phyloP scores from a whole-genome alignment of 2,888 invertebrate genomes.

The Sussaba pulchella region DNA sequence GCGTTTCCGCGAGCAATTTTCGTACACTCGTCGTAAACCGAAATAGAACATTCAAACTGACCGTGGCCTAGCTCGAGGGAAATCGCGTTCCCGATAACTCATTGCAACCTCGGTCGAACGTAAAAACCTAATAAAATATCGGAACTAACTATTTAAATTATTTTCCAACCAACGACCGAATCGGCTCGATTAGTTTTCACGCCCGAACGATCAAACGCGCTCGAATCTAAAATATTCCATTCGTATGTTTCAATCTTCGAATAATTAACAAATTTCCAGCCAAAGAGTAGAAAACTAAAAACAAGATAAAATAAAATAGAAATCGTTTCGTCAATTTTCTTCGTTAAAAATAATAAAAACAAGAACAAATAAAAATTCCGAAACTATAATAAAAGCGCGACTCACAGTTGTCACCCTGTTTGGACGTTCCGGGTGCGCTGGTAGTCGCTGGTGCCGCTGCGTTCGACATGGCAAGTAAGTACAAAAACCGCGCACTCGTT shows the following conservation, averaged over 20 bases:
- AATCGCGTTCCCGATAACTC: conserved; percentile 28
- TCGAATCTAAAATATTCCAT: too few species aligned
- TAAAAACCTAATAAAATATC: not conserved
- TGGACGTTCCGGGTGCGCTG: conserved; percentile 77
- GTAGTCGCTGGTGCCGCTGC: conserved; percentile 55
- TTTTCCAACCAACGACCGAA: not conserved
- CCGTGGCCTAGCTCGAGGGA: conserved; percentile 66
- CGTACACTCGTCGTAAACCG: conserved; percentile 38
- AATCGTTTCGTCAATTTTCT: too few species aligned
- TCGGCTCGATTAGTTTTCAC: not conserved
- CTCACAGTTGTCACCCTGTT: conserved; percentile 76
- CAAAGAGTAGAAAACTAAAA: too few species aligned
- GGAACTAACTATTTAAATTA: not conserved
- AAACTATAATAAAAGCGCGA: conserved; percentile 52
- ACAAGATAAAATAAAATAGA: too few species aligned
- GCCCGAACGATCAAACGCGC: too few species aligned
- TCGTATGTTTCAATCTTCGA: too few species aligned
- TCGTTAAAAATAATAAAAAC: too few species aligned
- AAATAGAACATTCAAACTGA: conserved; percentile 61
- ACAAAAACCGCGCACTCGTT: not conserved
- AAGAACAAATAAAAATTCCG: too few species aligned
- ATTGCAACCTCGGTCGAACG: not conserved
- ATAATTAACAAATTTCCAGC: too few species aligned
- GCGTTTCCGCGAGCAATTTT: conserved; percentile 51
- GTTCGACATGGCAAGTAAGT: conserved; percentile 43